These are phyloP conservation scores for Axea sp. DNA, from an alignment of 2,888 invertebrate genomes.

Conservation along the genomic window DNA sequence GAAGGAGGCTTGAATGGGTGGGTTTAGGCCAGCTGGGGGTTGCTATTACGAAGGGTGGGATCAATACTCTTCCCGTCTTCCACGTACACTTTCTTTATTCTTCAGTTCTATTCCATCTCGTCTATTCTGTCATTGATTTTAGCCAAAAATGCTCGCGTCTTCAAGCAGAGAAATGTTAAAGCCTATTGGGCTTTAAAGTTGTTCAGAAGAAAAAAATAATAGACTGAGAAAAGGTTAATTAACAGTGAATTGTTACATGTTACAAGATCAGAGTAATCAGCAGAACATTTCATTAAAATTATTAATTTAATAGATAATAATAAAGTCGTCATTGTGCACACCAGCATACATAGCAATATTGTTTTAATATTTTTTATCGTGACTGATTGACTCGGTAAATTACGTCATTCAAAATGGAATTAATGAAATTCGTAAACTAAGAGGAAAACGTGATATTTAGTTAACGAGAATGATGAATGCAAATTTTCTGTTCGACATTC, in stretches of 20 bases:
- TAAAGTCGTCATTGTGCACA: no score
- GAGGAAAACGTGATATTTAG: slow-evolving; percentile 39
- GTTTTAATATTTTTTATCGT: no score
- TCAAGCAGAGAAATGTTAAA: slow-evolving; percentile 23
- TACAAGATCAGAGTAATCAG: no score
- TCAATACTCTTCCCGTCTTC: slow-evolving; percentile 78
- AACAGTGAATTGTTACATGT: no score
- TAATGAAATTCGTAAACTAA: slow-evolving; percentile 34
- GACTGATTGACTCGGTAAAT: no score
- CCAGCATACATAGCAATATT: no score
- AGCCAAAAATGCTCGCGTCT: slow-evolving; percentile 39
- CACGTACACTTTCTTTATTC: slow-evolving; percentile 60
- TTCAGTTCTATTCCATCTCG: slow-evolving; percentile 51
- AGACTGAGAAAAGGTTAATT: no score
- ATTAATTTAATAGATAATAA: no score
- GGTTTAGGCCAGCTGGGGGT: slow-evolving; percentile 78
- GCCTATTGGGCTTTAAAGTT: slow-evolving; percentile 13
- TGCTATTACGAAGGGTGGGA: slow-evolving; percentile 76
- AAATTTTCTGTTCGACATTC: slow-evolving; percentile 59
- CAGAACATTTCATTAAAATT: no score
- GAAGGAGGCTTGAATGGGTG: no score
- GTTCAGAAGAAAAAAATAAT: no score
- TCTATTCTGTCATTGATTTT: slow-evolving; percentile 55
- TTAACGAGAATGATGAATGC: slow-evolving; percentile 53
- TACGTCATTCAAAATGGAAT: no score